These are phyloP conservation scores for Mesorhabditis spiculigera DNA, from an alignment of 2,888 invertebrate species.

Conservation along the genomic window DNA sequence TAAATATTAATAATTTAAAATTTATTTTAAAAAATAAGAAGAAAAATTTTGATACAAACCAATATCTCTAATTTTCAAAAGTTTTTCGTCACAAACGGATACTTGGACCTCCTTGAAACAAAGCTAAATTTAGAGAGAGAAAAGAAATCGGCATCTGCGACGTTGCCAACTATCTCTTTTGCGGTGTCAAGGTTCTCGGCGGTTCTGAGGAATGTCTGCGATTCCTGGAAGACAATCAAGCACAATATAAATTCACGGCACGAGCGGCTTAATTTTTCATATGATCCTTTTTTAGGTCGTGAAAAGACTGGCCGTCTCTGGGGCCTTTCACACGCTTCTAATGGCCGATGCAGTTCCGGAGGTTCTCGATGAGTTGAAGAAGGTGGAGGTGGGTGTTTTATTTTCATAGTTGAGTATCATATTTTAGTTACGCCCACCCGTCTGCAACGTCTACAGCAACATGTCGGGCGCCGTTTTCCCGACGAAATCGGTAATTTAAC, in stretches of 20 bases:
- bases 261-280: background rate
- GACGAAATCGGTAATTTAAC: constrained; percentile 25
- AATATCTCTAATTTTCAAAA: constrained; percentile 8
- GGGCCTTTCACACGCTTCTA: constrained; percentile 53
- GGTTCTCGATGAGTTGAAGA: constrained; percentile 16
- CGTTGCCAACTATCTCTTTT: constrained; percentile 50
- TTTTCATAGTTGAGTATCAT: background rate
- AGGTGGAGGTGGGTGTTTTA: constrained; percentile 2
- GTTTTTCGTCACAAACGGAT: constrained; percentile 5
- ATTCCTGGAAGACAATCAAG: constrained; percentile 44
- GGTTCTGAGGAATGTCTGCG: constrained; percentile 42
- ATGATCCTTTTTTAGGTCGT: constrained; percentile 32
- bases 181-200: constrained; percentile 50
- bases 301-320: constrained; percentile 46
- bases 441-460: constrained; percentile 54
- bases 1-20: too few species aligned
- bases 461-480: constrained; percentile 46
- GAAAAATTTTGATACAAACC: background rate
- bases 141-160: constrained; percentile 53
- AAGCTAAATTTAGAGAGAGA: constrained; percentile 25
- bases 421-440: constrained; percentile 21
- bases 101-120: background rate
- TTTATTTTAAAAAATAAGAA: too few species aligned
- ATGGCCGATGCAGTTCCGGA: constrained; percentile 45
- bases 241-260: constrained; percentile 39